Base-by-base conservation (phyloP, 2,113 vertebrate genomes). In the Nothocercus julius region DNA sequence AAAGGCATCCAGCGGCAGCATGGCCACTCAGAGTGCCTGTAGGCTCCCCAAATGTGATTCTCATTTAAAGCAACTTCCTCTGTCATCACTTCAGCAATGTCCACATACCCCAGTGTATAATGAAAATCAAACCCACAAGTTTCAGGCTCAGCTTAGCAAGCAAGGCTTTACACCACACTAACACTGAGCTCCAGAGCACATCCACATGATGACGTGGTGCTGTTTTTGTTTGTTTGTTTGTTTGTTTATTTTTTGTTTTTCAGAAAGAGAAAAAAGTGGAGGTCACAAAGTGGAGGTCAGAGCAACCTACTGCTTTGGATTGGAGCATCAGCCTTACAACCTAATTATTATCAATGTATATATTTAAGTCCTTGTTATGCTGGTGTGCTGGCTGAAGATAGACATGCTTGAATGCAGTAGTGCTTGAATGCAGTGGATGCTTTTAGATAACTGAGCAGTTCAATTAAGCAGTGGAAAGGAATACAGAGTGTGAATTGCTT, bases 141-240 rank as follows among this genome's bases (percentile, higher is more conserved):
- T 79, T 51, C 28, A 36, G 17, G 25, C 64, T 66, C 0, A 0
- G 13, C 27, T 64, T 51, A 28, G 12, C 34, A 27, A 68, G 74
- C 21, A 42, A 75, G 82, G 28, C 34, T 75, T 9, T 59, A 28
- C 1, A 1, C 49, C 45, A 18, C 24, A 30, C 30, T 67, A 34
- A 21, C 19, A 5, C 5, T 34, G 45, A 5, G 4, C 36, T 59
- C 30, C 73, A 38, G 49, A 59, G 15, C 13, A 61, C 42, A 53
- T 42, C 58, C 0, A 0, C 36, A 3, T 36, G 58, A n/a, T 0
- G 0, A 3, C 8, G 19, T 14, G 28, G 2, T 73, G 59, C 49
- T 61, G 36, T 21, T 22, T 49, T 6, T 44, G n/a, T n/a, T n/a
- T n/a, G n/a, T n/a, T n/a, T n/a, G n/a, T n/a, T 47, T 47, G 20